Base-by-base conservation (phyloP, 2,797 vertebrate genomes). In the Acipenser transmontanus region DNA sequence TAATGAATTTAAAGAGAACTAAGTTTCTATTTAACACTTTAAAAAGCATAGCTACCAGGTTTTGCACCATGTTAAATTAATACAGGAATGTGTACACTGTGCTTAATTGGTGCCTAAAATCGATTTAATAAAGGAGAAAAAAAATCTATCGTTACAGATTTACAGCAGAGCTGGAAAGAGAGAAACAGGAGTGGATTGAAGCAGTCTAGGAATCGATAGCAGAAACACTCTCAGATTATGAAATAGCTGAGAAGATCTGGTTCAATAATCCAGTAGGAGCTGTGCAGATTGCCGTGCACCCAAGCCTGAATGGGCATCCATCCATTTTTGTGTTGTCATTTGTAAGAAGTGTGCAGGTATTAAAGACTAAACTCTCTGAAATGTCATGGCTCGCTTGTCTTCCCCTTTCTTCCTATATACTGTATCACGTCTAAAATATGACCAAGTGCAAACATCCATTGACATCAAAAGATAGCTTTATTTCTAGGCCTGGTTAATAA, bases 191-290 rank as follows among this genome's bases (percentile, higher is more conserved):
- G 78, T 98, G 96, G 97, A 93, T 95, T 80, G 95, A 97, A 88
- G 93, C 91, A 66, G 85, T 98, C 77, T 92, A 95, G 75, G 95
- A 98, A 86, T 95, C 95, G 7, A 97, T 98, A 64, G 92, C 93
- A 7, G 95, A 98, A 86, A 95, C 94, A 49, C 91, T 99, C 72
- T 98, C 93, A 76, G 94, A 98, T 93, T 98, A 98, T 67, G 96
- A 98, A 91, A 95, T 98, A 83, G 94, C 94, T 6, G 95, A 98
- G 87, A 98, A 98, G 92, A 94, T 99, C 85, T 98, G 97, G 97
- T 95, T 94, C 89, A 98, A 97, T 78, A 94, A 73, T 93, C 94
- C 74, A 99, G 98, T 85, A 82, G 91, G 82, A 93, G 76, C 85
- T 98, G 97, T 17, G 96, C 94, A 7, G 97, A 99, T 83, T 99